phyloP scores from a whole-genome alignment of 2,113 vertebrate genomes.

The Aviceda subcristata region DNA sequence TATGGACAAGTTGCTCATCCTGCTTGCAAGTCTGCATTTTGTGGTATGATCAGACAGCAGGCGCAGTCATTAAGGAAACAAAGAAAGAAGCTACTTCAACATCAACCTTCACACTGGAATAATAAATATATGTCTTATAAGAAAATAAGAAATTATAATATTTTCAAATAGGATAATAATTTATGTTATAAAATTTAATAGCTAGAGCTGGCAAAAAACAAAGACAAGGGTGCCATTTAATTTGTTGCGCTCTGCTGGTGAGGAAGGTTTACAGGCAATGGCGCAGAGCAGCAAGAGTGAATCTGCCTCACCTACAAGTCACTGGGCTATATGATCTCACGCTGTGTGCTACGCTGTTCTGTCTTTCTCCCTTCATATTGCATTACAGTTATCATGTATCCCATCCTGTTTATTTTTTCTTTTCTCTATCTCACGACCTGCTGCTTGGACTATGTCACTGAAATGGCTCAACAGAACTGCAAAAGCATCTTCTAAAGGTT shows the following conservation, averaged over 20 bases:
- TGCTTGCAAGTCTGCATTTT: neutral
- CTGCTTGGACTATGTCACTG: neutral
- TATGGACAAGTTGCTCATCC: neutral
- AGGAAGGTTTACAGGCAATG: neutral
- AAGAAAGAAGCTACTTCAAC: neutral
- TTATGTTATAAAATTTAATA: constrained; percentile 38
- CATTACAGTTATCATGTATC: neutral
- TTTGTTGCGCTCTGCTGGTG: neutral
- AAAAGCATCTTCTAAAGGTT: neutral
- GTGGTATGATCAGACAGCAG: neutral
- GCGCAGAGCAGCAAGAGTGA: neutral
- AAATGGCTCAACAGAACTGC: neutral
- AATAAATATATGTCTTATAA: neutral
- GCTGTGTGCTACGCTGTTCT: neutral
- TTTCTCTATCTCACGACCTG: neutral
- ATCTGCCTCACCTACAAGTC: neutral
- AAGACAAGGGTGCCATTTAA: neutral
- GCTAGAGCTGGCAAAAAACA: neutral
- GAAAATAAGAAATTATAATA: constrained; percentile 25
- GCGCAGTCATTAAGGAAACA: constrained; percentile 62
- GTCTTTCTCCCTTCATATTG: neutral
- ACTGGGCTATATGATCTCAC: neutral
- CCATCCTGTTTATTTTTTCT: neutral
- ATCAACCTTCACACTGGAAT: neutral
- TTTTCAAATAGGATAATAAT: constrained; percentile 45